Base-by-base conservation (phyloP, 2,113 vertebrate genomes). In the Corydoras maculifer region DNA sequence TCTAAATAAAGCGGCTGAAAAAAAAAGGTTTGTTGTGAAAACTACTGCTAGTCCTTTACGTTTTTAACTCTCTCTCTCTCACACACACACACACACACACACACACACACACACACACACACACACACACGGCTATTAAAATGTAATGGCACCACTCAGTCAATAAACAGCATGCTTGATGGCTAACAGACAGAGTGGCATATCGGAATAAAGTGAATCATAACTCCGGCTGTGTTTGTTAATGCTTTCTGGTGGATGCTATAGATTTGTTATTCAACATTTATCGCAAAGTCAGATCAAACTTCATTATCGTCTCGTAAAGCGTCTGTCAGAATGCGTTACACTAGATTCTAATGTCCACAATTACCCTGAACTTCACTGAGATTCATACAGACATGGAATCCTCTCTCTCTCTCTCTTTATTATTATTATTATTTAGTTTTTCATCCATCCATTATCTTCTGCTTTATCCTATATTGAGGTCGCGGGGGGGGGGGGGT, bases 151-250 rank as follows among this genome's bases (percentile, higher is more conserved):
- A 5, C 62, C 32, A 43, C 61, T 72, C 62, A 62, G 65, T 72
- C 70, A 72, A 65, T 71, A 71, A 51, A 53, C 69, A 29, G 69
- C 18, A 32, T 54, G 62, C 64, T 29, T 65, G 62, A 65, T 72
- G 70, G 58, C 35, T 65, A 43, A 65, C 59, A 65, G 62, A 72
- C 32, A 55, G 43, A 55, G 57, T 72, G 70, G 53, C 70, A 72
- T 65, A 71, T 71, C 63, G 69, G 57, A 71, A 71, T 64, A 71
- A 50, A 71, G 61, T 65, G 62, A 72, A 65, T 65, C 62, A 65
- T 72, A 65, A 72, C 62, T 72, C 62, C 65, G 31, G 55, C 54
- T 9, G 3, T 58, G 70, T 64, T 72, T 72, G 62, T 43, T 64
- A 65, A 72, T 65, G 70, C 62, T 18, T 72, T 65, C 54, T 5